Percentiles rank a stretch among this genome's conserved stretches.
phyloP scores from a whole-genome alignment of 1,140 invertebrate species.

The Trichogramma pretiosum region DNA sequence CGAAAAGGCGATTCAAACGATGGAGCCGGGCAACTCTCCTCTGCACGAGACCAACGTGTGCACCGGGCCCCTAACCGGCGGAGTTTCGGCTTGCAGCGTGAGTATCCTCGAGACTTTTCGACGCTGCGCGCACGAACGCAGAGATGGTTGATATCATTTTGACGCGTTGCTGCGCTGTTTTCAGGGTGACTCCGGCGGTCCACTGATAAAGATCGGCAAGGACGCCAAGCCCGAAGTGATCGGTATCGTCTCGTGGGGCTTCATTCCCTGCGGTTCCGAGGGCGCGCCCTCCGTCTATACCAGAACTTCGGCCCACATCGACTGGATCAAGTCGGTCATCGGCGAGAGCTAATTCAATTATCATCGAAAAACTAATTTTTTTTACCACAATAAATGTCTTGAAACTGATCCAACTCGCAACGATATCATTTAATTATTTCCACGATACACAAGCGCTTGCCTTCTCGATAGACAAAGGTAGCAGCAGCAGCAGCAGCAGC shows the following conservation, averaged over 20 bases:
- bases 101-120: too few species aligned
- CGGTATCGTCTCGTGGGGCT: constrained; percentile 65
- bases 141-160: not conserved
- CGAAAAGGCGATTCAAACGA: constrained; percentile 19
- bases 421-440: too few species aligned
- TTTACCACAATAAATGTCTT: too few species aligned
- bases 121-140: too few species aligned
- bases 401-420: too few species aligned
- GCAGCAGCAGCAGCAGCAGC: too few species aligned
- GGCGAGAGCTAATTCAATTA: too few species aligned
- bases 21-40: constrained; percentile 20
- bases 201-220: constrained; percentile 40
- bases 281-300: constrained; percentile 60
- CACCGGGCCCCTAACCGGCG: constrained; percentile 51
- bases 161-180: not conserved
- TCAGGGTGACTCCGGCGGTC: constrained; percentile 58
- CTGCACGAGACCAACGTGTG: constrained; percentile 48
- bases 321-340: constrained; percentile 28
- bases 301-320: constrained; percentile 46
- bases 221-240: constrained; percentile 28
- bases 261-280: constrained; percentile 54
- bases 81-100: constrained; percentile 51
- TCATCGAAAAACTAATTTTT: too few species aligned
- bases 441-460: too few species aligned
- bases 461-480: too few species aligned